Base-by-base conservation (phyloP, 2,888 invertebrate genomes). In the Melikaiella ostensackeni region DNA sequence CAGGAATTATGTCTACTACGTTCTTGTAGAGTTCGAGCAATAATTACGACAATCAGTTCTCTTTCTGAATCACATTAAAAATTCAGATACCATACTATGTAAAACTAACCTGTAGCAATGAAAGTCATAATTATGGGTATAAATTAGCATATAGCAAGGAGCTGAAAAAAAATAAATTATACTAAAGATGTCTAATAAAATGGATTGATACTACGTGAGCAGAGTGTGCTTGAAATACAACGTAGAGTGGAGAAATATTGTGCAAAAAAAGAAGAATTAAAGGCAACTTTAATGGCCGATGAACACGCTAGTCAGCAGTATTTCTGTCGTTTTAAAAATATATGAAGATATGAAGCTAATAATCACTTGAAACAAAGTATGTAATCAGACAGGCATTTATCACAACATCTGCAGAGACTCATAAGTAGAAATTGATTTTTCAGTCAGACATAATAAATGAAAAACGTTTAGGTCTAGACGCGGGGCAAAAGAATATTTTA, bases 261-360 rank as follows among this genome's bases (percentile, higher is more conserved):
- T 42, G 42, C 7, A 46, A 38, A 63, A 38, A 38, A 64, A 64
- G 8, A 42, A 42, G 64, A 64, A 42, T 64, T 64, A 38, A 64
- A 64, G 38, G 38, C 11, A 33, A 21, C 24, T 64, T 27, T 64
- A 64, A 64, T 64, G 64, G 64, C 19, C 16, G n/a, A 64, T 19
- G 64, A 64, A 64, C 42, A 64, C 64, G 42, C 42, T 27, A 42
- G 38, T 64, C 64, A 27, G 42, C 42, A 24, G 9, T 46, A 66
- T 42, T 42, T 66, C 64, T 46, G 42, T 66, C 42, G 64, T 46
- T 66, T 66, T 16, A 66, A 46, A 64, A 64, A 64, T 64, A 64
- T 64, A 64, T 64, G 64, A 64, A 42, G 24, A 64, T 64, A 38
- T 64, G 24, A 64, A 38, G 24, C 64, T 64, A 24, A 64, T 64